phyloP scores from a whole-genome alignment of 2,888 invertebrate species.

The Tupiocoris notatus region DNA sequence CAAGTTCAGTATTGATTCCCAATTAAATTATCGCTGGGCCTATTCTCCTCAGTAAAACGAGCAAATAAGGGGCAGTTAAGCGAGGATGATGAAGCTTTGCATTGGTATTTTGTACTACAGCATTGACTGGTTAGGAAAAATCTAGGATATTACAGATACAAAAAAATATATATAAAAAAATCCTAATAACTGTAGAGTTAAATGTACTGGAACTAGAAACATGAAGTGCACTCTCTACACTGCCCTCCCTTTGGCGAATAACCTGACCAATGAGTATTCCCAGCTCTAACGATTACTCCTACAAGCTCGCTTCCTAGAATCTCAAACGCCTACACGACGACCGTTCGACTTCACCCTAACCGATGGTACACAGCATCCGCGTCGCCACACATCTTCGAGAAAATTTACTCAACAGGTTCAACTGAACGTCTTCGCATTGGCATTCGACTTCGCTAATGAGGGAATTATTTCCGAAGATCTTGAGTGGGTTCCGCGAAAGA shows the following conservation, averaged over 20 bases:
- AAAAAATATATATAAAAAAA: too few relatives aligned
- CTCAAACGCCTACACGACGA: not conserved
- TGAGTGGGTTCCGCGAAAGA: conserved; percentile 22
- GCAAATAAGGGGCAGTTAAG: too few relatives aligned
- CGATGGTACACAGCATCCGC: not conserved
- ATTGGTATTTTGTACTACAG: too few relatives aligned
- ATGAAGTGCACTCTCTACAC: not conserved
- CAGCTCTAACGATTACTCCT: not conserved
- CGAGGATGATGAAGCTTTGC: too few relatives aligned
- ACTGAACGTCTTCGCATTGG: not conserved
- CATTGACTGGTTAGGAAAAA: too few relatives aligned
- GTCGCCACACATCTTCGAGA: not conserved
- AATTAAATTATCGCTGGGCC: too few relatives aligned
- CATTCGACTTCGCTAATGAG: conserved; percentile 20
- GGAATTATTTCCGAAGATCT: conserved; percentile 15
- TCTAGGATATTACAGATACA: too few relatives aligned
- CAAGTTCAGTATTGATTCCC: too few relatives aligned
- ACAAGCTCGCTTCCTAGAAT: not conserved
- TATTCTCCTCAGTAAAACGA: too few relatives aligned
- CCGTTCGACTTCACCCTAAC: not conserved
- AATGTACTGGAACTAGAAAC: too few relatives aligned
- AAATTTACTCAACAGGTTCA: not conserved
- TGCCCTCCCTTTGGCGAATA: not conserved
- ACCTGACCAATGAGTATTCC: not conserved
- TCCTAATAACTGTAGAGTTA: too few relatives aligned